Base-by-base conservation (phyloP, 1,140 invertebrate genomes). In the Scaptomyza graminum region DNA sequence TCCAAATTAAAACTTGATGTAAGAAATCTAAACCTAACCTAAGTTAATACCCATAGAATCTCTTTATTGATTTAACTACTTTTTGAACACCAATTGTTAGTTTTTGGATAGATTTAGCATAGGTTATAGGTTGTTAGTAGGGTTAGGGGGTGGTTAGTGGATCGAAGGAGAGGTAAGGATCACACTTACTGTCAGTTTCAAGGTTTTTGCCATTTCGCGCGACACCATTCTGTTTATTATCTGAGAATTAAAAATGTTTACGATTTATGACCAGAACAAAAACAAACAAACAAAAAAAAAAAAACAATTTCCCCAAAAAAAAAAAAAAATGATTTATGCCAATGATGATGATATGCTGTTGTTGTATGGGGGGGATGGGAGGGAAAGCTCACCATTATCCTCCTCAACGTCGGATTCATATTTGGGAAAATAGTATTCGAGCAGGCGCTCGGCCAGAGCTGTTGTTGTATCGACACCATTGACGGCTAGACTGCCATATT, bases 341-440 rank as follows among this genome's bases (percentile, higher is more conserved):
- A 12, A 39, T n/a, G 37, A 41, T 15, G 22, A 28, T n/a, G 49
- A 50, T 3, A 50, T 16, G 25, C 13, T 25, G n/a, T 52, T 31
- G 28, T 34, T 34, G 43, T 4, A 22, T 34, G 11, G 2, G n/a
- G n/a, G n/a, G n/a, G n/a, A n/a, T n/a, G n/a, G n/a, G n/a, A n/a
- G n/a, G n/a, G 41, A 43, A 9, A 25, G 77, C 87, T 91, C 91
- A 94, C 93, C 92, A 84, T 90, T 90, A 67, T 92, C 81, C 55
- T 93, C 92, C 74, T 93, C 93, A 43, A 93, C 92, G 68, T 93
- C 92, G 12, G 90, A 92, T 51, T 93, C 93, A 13, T 92, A 92
- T 9, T 94, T 92, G 8, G 95, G 95, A 75, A 95, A 94, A 90
- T 95, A 95, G 77, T 93, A 94, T 78, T 95, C 94, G 0, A 95